Base-by-base conservation (phyloP, 2,797 vertebrate genomes). In the Betta splendens region DNA sequence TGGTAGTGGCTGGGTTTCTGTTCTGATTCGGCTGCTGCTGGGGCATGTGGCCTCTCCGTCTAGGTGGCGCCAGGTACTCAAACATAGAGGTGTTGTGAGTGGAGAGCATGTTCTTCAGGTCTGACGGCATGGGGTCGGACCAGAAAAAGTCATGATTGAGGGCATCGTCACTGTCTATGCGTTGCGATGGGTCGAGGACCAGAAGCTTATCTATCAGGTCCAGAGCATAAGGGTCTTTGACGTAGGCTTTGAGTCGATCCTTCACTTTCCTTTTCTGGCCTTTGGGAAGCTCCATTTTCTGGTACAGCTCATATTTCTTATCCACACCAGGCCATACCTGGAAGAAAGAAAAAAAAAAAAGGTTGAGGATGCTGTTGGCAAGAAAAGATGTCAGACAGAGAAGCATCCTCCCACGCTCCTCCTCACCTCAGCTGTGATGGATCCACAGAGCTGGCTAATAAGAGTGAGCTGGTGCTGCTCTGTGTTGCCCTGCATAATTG, bases 111-210 rank as follows among this genome's bases (percentile, higher is more conserved):
- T 95, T 96, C 80, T 98, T 99, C 47, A 99, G 93, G 87, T 98
- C 96, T 0, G 97, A 98, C 0, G 97, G 97, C 97, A 99, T 99
- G 32, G 97, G 97, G 87, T 98, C 96, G 0, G 95, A 97, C 97
- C 97, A 99, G 91, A 99, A 99, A 89, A 99, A 99, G 85, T 99
- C 97, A 0, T 99, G 97, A 85, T 99, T 99, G 50, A 98, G 93
- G 0, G 97, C 97, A 0, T 99, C 97, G 0, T 99, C 97, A 0
- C 97, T 99, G 90, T 99, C 97, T 0, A 89, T 95, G 32, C 97
- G 93, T 83, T 97, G 95, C 0, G 93, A 85, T 0, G 97, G 96
- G 40, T 98, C 96, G 72, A 99, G 89, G 20, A 98, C 97, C 60
- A 99, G 90, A 25, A 99, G 86, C 56, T 96, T 98, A 67, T 99